Percentiles rank a stretch among this genome's conserved stretches.
phyloP scores from a whole-genome alignment of 1,140 invertebrate genomes.

The Glossosoma conforme region DNA sequence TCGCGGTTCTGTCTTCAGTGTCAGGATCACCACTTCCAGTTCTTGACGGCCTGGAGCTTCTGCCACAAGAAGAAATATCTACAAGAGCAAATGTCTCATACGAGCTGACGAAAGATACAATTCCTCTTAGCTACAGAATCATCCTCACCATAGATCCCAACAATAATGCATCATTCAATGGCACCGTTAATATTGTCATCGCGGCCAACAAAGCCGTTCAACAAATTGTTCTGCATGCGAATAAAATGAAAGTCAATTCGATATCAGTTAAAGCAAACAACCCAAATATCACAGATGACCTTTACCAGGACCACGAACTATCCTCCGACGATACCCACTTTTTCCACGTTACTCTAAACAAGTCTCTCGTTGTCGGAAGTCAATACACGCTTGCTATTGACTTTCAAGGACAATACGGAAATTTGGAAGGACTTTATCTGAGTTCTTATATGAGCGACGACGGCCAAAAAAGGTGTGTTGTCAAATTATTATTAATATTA shows the following conservation, averaged over 20 bases:
- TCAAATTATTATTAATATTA: neutral
- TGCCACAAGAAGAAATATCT: no score
- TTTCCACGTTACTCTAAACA: slow-evolving; percentile 34
- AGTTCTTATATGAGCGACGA: slow-evolving; percentile 36
- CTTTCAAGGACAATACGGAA: slow-evolving; percentile 35
- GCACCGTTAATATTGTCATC: slow-evolving; percentile 55
- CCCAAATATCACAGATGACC: slow-evolving; percentile 19
- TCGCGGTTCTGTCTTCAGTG: no score
- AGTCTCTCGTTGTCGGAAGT: slow-evolving; percentile 19
- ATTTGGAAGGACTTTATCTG: slow-evolving; percentile 43
- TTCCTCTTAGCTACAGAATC: slow-evolving; percentile 61
- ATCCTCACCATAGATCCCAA: slow-evolving; percentile 57
- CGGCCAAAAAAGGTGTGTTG: neutral
- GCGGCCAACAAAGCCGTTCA: slow-evolving; percentile 37
- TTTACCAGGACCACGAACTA: slow-evolving; percentile 27
- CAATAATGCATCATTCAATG: slow-evolving; percentile 49
- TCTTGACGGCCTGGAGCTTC: no score
- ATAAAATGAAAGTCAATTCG: slow-evolving; percentile 33
- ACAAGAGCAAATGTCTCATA: no score
- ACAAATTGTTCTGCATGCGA: slow-evolving; percentile 51
- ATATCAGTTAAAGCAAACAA: neutral
- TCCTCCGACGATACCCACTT: slow-evolving; percentile 40
- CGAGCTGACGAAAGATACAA: slow-evolving; percentile 53
- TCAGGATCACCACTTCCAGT: no score
- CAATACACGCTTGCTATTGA: slow-evolving; percentile 36